These are phyloP conservation scores for Carpatolechia fugitivella DNA, from an alignment of 2,888 invertebrate species.

Conservation along the genomic window DNA sequence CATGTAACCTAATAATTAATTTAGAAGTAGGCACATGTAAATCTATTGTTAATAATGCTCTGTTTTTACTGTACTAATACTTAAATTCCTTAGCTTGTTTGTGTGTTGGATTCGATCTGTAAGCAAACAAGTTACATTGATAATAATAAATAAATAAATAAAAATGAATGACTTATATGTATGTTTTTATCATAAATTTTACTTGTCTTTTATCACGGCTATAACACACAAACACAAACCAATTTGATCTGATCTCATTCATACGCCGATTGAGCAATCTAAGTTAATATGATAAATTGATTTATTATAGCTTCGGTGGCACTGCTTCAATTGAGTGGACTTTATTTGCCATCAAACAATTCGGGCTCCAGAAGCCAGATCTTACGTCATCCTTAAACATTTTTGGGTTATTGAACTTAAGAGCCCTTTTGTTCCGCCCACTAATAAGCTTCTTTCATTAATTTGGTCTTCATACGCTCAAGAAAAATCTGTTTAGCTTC, in stretches of 20 bases:
- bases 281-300: conserved; percentile 15
- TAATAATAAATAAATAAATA: no score
- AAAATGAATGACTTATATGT: no score
- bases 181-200: no score
- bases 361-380: not conserved
- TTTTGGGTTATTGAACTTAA: conserved; percentile 4
- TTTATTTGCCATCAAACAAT: conserved; percentile 3
- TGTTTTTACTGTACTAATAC: no score
- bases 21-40: no score
- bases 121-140: no score
- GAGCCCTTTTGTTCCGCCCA: not conserved
- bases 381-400: conserved; percentile 1
- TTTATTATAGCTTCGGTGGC: conserved; percentile 8
- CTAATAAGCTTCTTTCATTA: not conserved
- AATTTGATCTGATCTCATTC: not conserved
- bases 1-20: no score
- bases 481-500: not conserved
- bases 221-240: no score
- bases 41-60: no score
- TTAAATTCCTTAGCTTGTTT: no score
- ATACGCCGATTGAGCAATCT: not conserved
- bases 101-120: no score
- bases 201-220: no score
- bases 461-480: not conserved
- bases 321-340: not conserved